Percentiles rank a stretch among this genome's conserved stretches.
phyloP scores from a whole-genome alignment of 2,888 invertebrate genomes.

The Ceraclea dissimilis region DNA sequence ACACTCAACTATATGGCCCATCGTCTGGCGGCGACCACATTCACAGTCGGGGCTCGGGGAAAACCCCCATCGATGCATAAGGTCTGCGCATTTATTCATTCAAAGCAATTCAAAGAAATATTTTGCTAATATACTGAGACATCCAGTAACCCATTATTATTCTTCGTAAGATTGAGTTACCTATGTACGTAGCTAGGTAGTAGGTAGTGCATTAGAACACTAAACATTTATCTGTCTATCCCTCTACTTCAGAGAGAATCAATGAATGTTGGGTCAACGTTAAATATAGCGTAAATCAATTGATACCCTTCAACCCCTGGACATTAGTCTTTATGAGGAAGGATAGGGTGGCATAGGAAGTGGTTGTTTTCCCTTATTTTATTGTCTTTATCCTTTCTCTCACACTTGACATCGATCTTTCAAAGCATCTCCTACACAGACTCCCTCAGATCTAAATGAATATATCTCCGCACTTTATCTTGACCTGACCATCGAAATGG shows the following conservation, averaged over 20 bases:
- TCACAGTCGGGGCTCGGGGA: no score
- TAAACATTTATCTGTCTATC: neutral
- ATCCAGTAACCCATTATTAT: no score
- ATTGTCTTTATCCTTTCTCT: constrained; percentile 5
- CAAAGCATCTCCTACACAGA: neutral
- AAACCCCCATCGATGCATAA: no score
- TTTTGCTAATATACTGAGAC: no score
- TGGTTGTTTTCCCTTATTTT: constrained; percentile 6
- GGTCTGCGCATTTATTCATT: no score
- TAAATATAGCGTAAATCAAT: constrained; percentile 5
- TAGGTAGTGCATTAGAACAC: neutral
- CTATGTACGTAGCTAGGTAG: no score
- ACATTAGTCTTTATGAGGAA: neutral
- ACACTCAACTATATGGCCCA: no score
- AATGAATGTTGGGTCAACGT: constrained; percentile 2
- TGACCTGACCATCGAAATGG: neutral
- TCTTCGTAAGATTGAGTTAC: no score
- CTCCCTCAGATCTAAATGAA: neutral
- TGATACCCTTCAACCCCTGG: neutral
- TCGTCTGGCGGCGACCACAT: no score
- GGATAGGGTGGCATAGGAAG: constrained; percentile 3
- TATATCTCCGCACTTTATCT: neutral
- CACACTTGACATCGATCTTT: constrained; percentile 7
- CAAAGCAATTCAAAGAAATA: no score
- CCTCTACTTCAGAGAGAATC: neutral